Base-by-base conservation (phyloP, 53 echinoderm and acorn worm genomes). In the Luidia sarsii region DNA sequence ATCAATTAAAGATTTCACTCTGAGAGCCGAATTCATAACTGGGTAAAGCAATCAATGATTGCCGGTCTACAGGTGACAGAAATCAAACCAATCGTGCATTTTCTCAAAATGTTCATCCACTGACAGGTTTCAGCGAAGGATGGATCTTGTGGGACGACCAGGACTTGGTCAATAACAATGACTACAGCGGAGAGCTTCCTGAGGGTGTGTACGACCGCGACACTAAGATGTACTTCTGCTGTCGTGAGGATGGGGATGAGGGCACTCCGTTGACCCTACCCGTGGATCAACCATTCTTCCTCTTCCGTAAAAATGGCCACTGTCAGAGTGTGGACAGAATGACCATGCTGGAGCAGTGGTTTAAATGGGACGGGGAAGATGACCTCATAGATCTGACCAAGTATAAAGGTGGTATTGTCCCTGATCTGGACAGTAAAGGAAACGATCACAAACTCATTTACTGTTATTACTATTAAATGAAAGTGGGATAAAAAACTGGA, bases 61-160 rank as follows among this genome's bases (percentile, higher is more conserved):
- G n/a, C n/a, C n/a, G n/a, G n/a, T n/a, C n/a, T n/a, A n/a, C n/a
- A n/a, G n/a, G n/a, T n/a, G n/a, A n/a, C n/a, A n/a, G n/a, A n/a
- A n/a, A n/a, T n/a, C n/a, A n/a, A n/a, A n/a, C n/a, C n/a, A n/a
- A n/a, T n/a, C n/a, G n/a, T n/a, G n/a, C n/a, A n/a, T n/a, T n/a
- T n/a, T n/a, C n/a, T n/a, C n/a, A n/a, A n/a, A n/a, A n/a, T 41
- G 41, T 41, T 41, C 11, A 11, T 41, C 41, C 41, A 41, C n/a
- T n/a, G n/a, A 34, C 38, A 87, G 87, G 70, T 8, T 87, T 87
- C 35, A 14, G 14, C 35, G 34, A 56, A 54, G 87, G 87, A 4
- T 87, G 80, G 87, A 81, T 87, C 34, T 57, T 61, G 55, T 87
- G 87, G 87, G 81, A 87, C 27, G 87, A 87, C 21, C 62, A 84